phyloP scores from a whole-genome alignment of 2,888 invertebrate genomes.

The Agonopterix heracliana region DNA sequence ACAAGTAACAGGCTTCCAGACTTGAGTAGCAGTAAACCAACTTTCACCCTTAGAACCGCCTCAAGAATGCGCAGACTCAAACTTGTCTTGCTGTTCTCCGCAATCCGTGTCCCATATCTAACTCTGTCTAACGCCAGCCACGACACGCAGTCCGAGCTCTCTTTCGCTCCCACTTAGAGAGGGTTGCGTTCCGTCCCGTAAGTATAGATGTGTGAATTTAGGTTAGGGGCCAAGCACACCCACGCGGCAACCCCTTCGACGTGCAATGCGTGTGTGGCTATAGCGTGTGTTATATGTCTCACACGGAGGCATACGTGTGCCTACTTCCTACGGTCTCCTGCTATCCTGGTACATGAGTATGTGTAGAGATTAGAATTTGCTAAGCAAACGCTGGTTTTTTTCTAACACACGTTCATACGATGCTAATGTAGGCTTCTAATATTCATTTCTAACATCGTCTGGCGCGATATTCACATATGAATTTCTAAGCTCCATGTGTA shows the following conservation, averaged over 20 bases:
- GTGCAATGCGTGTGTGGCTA: slow-evolving; percentile 62
- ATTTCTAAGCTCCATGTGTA: slow-evolving; percentile 10
- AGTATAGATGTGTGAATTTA: slow-evolving; percentile 43
- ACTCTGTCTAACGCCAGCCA: slow-evolving; percentile 54
- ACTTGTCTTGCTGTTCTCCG: slow-evolving; percentile 44
- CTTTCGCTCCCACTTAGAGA: slow-evolving; percentile 48
- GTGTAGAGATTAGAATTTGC: slow-evolving; percentile 76
- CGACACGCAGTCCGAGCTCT: slow-evolving; percentile 27
- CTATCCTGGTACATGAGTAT: slow-evolving; percentile 67
- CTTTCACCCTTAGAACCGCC: slow-evolving; percentile 58
- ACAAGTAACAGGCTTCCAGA: slow-evolving; percentile 68
- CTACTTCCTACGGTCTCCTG: slow-evolving; percentile 52
- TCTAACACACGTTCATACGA: slow-evolving; percentile 55
- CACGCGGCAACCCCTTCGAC: slow-evolving; percentile 57
- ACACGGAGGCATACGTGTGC: slow-evolving; percentile 56
- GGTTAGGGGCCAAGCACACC: slow-evolving; percentile 42
- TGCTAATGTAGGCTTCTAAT: slow-evolving; percentile 44
- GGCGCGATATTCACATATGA: slow-evolving; percentile 7
- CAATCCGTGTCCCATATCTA: slow-evolving; percentile 41
- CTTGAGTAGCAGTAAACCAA: slow-evolving; percentile 36
- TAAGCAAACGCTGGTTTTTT: slow-evolving; percentile 70
- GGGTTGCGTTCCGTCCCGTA: slow-evolving; percentile 35
- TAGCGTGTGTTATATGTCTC: slow-evolving; percentile 54
- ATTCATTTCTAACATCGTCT: slow-evolving; percentile 10
- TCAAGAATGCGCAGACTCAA: slow-evolving; percentile 68